A percentile compares a stretch with the other conserved stretches of the same genome.
Evolutionary conservation across 1,140 invertebrate species (phyloP).

Genomic region (Sarcophaga bullata): DNA sequence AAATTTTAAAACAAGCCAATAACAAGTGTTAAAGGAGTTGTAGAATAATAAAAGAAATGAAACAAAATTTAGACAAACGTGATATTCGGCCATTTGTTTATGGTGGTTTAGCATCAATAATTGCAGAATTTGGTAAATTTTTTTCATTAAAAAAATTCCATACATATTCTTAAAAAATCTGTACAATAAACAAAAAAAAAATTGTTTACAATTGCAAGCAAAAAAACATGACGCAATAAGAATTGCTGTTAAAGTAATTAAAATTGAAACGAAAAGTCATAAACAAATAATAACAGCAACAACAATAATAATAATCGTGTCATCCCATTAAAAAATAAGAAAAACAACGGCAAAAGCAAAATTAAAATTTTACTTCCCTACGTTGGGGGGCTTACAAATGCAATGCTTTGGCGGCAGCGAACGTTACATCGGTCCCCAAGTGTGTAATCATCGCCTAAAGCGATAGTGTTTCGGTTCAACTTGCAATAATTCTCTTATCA

Average conservation of each 20-base stretch:
- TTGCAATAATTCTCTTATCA: no score
- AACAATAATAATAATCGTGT: not conserved
- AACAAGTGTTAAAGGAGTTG: not conserved
- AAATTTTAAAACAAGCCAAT: not conserved
- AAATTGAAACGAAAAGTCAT: not conserved
- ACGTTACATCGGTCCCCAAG: not conserved
- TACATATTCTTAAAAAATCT: not conserved
- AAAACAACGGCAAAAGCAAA: not conserved
- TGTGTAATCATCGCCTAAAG: not conserved
- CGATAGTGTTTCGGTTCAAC: not conserved
- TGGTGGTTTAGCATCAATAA: constrained; percentile 90
- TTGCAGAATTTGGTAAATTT: constrained; percentile 89
- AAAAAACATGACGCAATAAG: constrained; percentile 26
- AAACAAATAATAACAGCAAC: not conserved
- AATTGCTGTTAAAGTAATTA: not conserved
- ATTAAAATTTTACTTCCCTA: not conserved
- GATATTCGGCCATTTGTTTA: constrained; percentile 92
- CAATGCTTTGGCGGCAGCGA: not conserved
- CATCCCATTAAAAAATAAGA: no score
- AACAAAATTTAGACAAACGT: constrained; percentile 45
- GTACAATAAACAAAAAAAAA: constrained; percentile 15
- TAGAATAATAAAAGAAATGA: constrained; percentile 8
- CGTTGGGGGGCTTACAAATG: not conserved
- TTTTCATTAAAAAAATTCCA: not conserved
- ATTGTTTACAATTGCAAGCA: not conserved